A percentile compares a stretch with the other conserved stretches of the same genome.
phyloP scores from a whole-genome alignment of 2,888 invertebrate genomes.

The Leptopilina syphax region DNA sequence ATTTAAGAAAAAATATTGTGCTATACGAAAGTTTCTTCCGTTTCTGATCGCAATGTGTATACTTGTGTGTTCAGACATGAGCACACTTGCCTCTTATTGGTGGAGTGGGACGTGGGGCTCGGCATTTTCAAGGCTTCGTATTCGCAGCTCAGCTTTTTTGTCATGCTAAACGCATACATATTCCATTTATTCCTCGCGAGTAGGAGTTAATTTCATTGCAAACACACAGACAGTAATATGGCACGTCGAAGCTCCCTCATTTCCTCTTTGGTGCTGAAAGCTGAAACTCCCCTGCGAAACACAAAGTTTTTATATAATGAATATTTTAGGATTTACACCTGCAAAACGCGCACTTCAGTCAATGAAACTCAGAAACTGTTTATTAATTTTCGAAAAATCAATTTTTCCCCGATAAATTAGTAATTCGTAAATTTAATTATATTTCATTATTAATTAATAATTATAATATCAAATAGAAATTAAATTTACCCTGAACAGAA shows the following conservation, averaged over 20 bases:
- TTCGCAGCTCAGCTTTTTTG: constrained; percentile 56
- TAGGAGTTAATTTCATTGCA: constrained; percentile 68
- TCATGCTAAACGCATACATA: constrained; percentile 60
- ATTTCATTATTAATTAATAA: too few relatives aligned
- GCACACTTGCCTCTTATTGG: constrained; percentile 30
- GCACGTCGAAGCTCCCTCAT: constrained; percentile 56
- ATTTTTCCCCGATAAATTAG: not conserved
- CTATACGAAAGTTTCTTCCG: constrained; percentile 31
- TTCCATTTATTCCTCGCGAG: constrained; percentile 62
- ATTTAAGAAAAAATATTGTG: constrained; percentile 21
- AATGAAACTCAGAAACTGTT: not conserved
- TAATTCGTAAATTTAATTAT: not conserved
- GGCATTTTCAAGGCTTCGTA: constrained; percentile 59
- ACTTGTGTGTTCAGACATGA: constrained; percentile 27
- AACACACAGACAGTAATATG: constrained; percentile 59
- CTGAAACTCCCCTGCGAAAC: constrained; percentile 37
- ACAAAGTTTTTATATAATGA: constrained; percentile 14
- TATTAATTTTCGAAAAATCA: not conserved
- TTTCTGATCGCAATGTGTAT: not conserved
- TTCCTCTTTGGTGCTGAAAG: constrained; percentile 38
- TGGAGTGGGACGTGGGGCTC: constrained; percentile 40
- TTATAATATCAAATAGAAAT: too few relatives aligned
- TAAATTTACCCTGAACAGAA: too few relatives aligned
- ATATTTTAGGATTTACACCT: constrained; percentile 37
- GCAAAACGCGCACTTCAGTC: not conserved